Evolutionary conservation across 2,797 vertebrate genomes (phyloP).

Genomic region (Falco biarmicus): DNA sequence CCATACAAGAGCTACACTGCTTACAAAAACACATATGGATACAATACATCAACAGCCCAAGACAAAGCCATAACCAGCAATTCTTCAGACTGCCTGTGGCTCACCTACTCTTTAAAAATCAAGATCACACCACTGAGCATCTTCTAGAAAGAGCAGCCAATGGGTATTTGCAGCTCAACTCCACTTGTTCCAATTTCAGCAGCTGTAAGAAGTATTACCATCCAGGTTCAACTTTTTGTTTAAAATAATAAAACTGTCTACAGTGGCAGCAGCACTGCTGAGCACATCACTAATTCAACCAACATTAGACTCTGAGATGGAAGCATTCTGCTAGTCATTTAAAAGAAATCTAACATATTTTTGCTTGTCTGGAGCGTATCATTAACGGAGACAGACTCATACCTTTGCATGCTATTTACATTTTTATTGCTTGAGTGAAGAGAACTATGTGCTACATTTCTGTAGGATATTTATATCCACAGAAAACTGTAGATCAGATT

Average conservation of each 20-base stretch:
- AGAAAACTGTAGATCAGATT: conserved; percentile 2
- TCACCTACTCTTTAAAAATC: background rate
- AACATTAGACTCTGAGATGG: background rate
- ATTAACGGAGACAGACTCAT: background rate
- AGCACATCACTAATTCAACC: background rate
- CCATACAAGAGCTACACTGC: background rate
- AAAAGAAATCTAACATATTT: background rate
- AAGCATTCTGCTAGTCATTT: background rate
- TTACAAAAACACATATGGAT: background rate
- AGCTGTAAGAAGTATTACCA: background rate
- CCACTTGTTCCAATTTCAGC: background rate
- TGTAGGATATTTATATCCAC: background rate
- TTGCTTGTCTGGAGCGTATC: background rate
- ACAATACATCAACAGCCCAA: background rate
- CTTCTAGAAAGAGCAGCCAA: background rate
- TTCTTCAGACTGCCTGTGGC: background rate
- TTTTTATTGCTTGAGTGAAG: background rate
- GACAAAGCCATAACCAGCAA: background rate
- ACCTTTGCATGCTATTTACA: conserved; percentile 5
- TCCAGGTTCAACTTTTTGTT: background rate
- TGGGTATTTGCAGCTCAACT: background rate
- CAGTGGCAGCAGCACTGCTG: background rate
- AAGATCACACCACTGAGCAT: background rate
- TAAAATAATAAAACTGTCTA: fast-evolving
- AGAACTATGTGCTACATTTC: background rate